Conservation (phyloP, 2,888 invertebrate species). For the Mimachlamys varia region DNA sequence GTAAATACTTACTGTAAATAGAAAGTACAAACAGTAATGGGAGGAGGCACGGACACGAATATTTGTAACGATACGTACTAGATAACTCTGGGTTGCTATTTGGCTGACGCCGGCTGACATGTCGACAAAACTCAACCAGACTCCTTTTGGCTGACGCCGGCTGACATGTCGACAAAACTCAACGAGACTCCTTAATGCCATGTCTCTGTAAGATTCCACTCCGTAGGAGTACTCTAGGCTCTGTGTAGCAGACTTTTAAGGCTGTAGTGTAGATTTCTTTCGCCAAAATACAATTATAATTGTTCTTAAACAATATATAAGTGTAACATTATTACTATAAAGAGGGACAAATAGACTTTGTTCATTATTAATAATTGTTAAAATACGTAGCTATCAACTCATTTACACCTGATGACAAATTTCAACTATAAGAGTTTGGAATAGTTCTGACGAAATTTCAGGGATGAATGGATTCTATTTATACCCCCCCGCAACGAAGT, state of each 20-base stretch:
- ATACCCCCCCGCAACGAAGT: too few species aligned
- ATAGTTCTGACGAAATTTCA: too few species aligned
- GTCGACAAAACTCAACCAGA: background rate
- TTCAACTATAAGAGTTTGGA: too few species aligned
- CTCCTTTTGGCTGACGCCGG: background rate
- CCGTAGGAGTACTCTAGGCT: background rate
- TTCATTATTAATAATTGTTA: too few species aligned
- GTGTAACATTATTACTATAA: too few species aligned
- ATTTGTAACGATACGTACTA: background rate
- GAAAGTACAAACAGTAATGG: background rate
- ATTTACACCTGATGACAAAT: too few species aligned
- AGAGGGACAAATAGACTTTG: too few species aligned
- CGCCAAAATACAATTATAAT: background rate
- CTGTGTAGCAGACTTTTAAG: background rate
- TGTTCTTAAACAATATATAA: too few species aligned
- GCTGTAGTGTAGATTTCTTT: background rate
- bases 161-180: slow-evolving; percentile 19
- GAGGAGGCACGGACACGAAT: background rate
- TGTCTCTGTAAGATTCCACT: slow-evolving; percentile 2
- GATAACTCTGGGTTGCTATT: background rate
- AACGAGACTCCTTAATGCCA: background rate
- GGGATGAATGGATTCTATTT: too few species aligned
- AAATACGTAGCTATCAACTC: too few species aligned
- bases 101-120: slow-evolving; percentile 1
- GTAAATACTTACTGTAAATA: background rate